Conservation (phyloP, 2,888 invertebrate genomes). For the Eristalis arbustorum region DNA sequence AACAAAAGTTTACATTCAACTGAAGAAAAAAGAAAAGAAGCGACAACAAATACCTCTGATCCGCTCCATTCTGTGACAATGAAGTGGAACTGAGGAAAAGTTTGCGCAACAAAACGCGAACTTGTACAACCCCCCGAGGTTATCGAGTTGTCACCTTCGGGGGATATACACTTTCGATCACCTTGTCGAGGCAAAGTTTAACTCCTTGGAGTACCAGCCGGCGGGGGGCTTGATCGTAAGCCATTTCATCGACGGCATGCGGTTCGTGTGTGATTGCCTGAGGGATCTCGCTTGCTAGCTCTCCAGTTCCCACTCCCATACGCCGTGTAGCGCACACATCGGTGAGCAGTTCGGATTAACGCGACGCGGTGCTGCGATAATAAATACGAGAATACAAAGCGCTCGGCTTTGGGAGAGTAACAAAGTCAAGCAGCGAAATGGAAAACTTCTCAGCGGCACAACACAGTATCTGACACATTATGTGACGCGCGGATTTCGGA, state of each 20-base stretch:
- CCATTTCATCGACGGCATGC: neutral
- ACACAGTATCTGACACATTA: slow-evolving; percentile 46
- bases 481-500: slow-evolving; percentile 36
- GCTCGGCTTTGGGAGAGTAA: slow-evolving; percentile 46
- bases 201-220: slow-evolving; percentile 2
- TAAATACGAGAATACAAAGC: slow-evolving; percentile 64
- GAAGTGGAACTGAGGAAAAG: slow-evolving; percentile 30
- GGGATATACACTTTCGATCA: slow-evolving; percentile 33
- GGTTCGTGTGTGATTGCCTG: slow-evolving; percentile 15
- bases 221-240: slow-evolving; percentile 36
- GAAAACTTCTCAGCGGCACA: slow-evolving; percentile 36
- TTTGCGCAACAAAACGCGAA: slow-evolving; percentile 20
- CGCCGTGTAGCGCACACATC: too few species aligned
- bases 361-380: slow-evolving; percentile 17
- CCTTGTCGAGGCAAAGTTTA: slow-evolving; percentile 15
- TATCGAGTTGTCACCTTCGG: neutral
- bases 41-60: neutral
- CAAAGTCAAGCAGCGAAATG: slow-evolving; percentile 9
- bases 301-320: slow-evolving; percentile 42
- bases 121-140: neutral
- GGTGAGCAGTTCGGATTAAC: slow-evolving; percentile 43
- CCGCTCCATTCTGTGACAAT: slow-evolving; percentile 21
- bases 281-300: neutral
- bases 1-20: slow-evolving; percentile 58
- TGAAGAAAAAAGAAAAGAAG: slow-evolving; percentile 8